phyloP scores from a whole-genome alignment of 37 sponge, comb jelly and placozoan genomes.

The Geodia barretti region DNA sequence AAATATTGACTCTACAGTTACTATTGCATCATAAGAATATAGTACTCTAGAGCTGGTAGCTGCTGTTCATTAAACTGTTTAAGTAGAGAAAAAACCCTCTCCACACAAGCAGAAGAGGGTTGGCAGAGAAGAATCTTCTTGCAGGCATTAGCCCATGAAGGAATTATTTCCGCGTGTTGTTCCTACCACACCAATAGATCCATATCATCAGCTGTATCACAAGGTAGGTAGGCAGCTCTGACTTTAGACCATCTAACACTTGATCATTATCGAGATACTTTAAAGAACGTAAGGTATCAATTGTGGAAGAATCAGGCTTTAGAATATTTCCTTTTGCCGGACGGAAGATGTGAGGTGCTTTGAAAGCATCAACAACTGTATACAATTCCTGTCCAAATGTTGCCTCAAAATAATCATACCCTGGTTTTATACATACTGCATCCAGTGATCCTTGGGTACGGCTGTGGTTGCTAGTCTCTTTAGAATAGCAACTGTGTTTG shows the following conservation, averaged over 20 bases:
- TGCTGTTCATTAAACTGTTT: constrained; percentile 21
- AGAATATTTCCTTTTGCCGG: constrained; percentile 9
- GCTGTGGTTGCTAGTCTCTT: constrained; percentile 1
- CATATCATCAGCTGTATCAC: neutral
- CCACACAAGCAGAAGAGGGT: constrained; percentile 41
- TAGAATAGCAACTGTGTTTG: constrained; percentile 14
- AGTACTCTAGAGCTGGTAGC: neutral
- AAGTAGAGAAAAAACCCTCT: constrained; percentile 35
- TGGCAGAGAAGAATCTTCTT: constrained; percentile 25
- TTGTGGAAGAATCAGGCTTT: constrained; percentile 8
- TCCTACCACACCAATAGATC: constrained; percentile 23
- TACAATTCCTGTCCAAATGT: neutral
- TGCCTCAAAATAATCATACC: constrained; percentile 1
- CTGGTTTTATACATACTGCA: constrained; percentile 22
- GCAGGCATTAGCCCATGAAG: constrained; percentile 18
- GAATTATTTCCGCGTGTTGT: constrained; percentile 5
- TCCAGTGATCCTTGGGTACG: neutral
- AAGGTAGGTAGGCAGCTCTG: constrained; percentile 24
- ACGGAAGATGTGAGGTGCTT: constrained; percentile 1
- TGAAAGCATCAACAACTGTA: constrained; percentile 5
- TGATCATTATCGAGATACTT: constrained; percentile 4
- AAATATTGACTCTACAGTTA: neutral
- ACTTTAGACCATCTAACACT: constrained; percentile 17
- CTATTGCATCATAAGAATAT: constrained; percentile 23
- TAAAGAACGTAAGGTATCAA: neutral